A percentile compares a stretch with the other conserved stretches of the same genome.
Evolutionary conservation across 2,797 vertebrate genomes (phyloP).

Genomic region (Neoniphon sammara): DNA sequence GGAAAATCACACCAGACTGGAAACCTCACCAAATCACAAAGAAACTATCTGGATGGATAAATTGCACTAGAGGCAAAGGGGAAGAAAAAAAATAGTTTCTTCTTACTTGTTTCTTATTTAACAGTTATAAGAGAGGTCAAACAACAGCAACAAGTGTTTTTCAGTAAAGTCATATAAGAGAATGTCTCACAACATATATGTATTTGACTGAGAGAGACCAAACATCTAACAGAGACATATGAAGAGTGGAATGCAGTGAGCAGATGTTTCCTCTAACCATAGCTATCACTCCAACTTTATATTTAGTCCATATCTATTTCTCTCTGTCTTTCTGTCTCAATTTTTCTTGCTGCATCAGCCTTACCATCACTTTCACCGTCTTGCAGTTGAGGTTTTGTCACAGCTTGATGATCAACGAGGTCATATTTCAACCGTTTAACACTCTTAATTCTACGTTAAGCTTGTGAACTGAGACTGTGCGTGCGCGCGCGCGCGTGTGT

Average conservation of each 20-base stretch:
- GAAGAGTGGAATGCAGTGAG: neutral
- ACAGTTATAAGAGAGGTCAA: too few species aligned
- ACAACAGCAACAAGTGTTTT: neutral
- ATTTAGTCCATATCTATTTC: neutral
- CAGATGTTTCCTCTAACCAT: slow-evolving; percentile 16
- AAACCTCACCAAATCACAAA: too few species aligned
- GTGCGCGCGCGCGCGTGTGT: too few species aligned
- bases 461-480: slow-evolving; percentile 14
- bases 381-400: slow-evolving; percentile 13
- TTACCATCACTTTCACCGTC: slow-evolving; percentile 14
- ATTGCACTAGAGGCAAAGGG: too few species aligned
- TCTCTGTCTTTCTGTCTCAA: slow-evolving; percentile 6
- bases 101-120: too few species aligned
- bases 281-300: neutral
- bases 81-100: too few species aligned
- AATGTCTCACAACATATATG: too few species aligned
- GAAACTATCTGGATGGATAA: too few species aligned
- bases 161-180: too few species aligned
- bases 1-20: too few species aligned
- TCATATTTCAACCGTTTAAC: slow-evolving; percentile 35
- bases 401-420: slow-evolving; percentile 5
- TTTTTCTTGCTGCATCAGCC: neutral
- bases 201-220: neutral
- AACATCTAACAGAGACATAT: neutral
- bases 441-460: neutral